Evolutionary conservation across 2,113 vertebrate genomes (phyloP), one percentile per base, ranked within the genome.

Genomic region (Vireo altiloquus): DNA sequence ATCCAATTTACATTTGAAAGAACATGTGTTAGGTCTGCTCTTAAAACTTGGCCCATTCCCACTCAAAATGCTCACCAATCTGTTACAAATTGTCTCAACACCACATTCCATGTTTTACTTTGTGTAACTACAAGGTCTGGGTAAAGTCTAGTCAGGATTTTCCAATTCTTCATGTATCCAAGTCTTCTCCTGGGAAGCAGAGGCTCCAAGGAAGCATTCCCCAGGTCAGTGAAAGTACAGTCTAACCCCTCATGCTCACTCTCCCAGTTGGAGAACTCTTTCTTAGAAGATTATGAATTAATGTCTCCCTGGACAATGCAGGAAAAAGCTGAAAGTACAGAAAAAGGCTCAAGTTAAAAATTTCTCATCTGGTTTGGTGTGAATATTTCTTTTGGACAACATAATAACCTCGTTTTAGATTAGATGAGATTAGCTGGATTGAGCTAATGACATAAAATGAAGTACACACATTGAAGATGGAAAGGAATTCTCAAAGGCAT

Each of bases 1-100:
- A 96, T 89, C 92, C 82, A 96, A 90, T 95, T 97, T 97, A 82
- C 66, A 93, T 94, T 95, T 95, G 68, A 92, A 89, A 72, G 69
- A 84, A 53, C 87, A 94, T 66, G 77, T 94, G 94, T 82, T 92
- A 94, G 44, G 56, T 94, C 82, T 90, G 87, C 72, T 94, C 42
- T 71, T 92, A 90, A 82, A 93, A 90, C 79, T 91, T 96, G 93
- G 95, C 71, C 95, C 85, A 86, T 93, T 86, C 90, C 40, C 76
- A 61, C 85, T 83, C 88, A 81, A 86, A 90, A 95, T 94, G 85
- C 85, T 95, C 64, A 64, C 76, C 79, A 94, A 68, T 86, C 95
- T 94, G 94, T 94, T 94, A 37, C 25, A 78, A 92, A 93, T 56
- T 52, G 25, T 80, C 63, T 96, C 88, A 95, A 66, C 68, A 93